Evolutionary conservation across 2,888 invertebrate species (phyloP), one percentile per base, ranked within the genome.

Genomic region (Athalia circularis): DNA sequence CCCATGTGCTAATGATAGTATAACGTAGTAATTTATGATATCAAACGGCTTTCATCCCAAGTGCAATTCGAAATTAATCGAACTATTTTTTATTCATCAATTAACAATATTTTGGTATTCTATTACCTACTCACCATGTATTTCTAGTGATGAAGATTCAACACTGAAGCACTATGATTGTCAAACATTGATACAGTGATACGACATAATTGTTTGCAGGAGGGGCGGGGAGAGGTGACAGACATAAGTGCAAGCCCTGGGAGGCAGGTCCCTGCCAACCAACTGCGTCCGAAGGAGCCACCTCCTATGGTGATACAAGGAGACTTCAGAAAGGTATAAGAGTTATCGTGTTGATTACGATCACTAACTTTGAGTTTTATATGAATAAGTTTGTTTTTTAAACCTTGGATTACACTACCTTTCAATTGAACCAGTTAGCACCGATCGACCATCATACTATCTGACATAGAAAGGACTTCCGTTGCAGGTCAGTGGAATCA

Each of bases 181-280:
- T 54, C 68, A 11, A 7, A 9, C 52, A 43, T 13, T 0, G 11
- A 52, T 48, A 54, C 45, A 13, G 13, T 54, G 15, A 7, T 67
- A 29, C 13, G 15, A n/a, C 13, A 72, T 8, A 45, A 76, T 76
- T 75, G 61, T 81, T 81, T 79, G n/a, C 90, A 96, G 96, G 96
- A 96, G 93, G 96, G 95, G 93, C 96, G 96, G 92, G 95, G 96
- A 93, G 96, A 96, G 93, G 95, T 96, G 93, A 95, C 96, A 93
- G 96, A 96, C 93, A 94, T 96, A 93, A 96, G 96, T 91, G 96
- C 96, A 90, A 96, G 96, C 92, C 96, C 96, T 90, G 94, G 96
- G 86, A 95, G 96, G 90, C 96, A 95, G 89, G 87, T 93, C 92
- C 92, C 91, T 91, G 91, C 92, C 91, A 90, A 90, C 91, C 89